phyloP scores from a whole-genome alignment of 2,113 vertebrate genomes.

The Lophochroa leadbeateri region DNA sequence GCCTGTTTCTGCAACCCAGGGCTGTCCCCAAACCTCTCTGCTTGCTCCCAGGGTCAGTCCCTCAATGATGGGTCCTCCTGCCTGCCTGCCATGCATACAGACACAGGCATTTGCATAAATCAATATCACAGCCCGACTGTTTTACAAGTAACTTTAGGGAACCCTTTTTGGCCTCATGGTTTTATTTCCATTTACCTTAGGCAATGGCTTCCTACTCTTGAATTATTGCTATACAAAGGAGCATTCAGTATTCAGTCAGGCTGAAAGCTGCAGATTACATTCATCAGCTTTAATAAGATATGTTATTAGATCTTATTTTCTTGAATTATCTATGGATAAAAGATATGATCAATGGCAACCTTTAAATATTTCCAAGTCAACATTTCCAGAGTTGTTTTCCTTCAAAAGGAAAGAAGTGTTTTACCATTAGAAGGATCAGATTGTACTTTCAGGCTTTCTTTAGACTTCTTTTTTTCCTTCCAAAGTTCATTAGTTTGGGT shows the following conservation, averaged over 20 bases:
- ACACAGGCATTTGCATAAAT: background rate
- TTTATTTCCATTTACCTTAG: conserved; percentile 8
- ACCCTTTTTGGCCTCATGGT: background rate
- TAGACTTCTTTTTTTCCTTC: background rate
- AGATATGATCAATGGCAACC: background rate
- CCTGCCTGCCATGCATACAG: background rate
- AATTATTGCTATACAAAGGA: conserved; percentile 20
- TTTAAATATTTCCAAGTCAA: conserved; percentile 30
- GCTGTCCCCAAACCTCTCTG: background rate
- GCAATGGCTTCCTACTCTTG: background rate
- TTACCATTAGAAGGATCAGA: background rate
- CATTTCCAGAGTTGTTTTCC: background rate
- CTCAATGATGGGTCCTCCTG: background rate
- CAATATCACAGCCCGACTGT: background rate
- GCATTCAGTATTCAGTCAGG: conserved; percentile 28
- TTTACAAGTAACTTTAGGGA: conserved; percentile 11
- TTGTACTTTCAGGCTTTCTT: background rate
- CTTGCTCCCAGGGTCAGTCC: background rate
- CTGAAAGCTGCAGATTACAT: conserved; percentile 35
- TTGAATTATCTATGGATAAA: conserved; percentile 36
- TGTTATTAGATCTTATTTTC: conserved; percentile 7
- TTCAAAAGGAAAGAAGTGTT: background rate
- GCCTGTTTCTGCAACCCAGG: background rate
- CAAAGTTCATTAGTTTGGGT: background rate
- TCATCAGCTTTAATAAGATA: conserved; percentile 34